Evolutionary conservation across 2,888 invertebrate genomes (phyloP).

Genomic region (Scrobipalpa costella): DNA sequence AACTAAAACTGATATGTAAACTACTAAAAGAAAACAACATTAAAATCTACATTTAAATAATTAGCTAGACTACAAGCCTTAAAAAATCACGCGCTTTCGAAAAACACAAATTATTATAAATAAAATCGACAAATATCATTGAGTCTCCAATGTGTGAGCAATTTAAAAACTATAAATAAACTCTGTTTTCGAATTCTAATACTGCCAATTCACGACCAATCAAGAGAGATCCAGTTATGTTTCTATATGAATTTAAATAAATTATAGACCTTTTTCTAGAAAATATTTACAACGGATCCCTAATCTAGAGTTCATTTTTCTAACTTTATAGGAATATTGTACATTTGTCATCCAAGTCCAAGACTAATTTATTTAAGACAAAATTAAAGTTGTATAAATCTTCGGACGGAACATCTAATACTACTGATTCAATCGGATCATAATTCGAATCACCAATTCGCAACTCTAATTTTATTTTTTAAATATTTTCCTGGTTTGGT

Average conservation of each 20-base stretch:
- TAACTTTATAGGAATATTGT: not conserved
- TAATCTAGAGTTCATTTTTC: not conserved
- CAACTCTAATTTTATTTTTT: not conserved
- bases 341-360: not conserved
- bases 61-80: not conserved
- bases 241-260: not conserved
- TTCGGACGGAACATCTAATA: not conserved
- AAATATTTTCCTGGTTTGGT: not conserved
- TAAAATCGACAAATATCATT: not conserved
- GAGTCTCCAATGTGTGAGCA: not conserved
- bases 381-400: not conserved
- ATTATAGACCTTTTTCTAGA: not conserved
- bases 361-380: not conserved
- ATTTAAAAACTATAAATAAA: not conserved
- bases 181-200: not conserved
- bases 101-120: constrained; percentile 1
- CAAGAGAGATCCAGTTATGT: constrained; percentile 1
- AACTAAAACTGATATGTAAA: not conserved
- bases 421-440: not conserved
- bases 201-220: constrained; percentile 1
- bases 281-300: not conserved
- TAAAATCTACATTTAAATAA: not conserved
- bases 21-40: not conserved
- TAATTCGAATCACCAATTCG: not conserved
- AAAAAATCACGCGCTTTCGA: not conserved